These are phyloP conservation scores for Achatina immaculata DNA, from an alignment of 1,140 invertebrate species.

Conservation along the genomic window DNA sequence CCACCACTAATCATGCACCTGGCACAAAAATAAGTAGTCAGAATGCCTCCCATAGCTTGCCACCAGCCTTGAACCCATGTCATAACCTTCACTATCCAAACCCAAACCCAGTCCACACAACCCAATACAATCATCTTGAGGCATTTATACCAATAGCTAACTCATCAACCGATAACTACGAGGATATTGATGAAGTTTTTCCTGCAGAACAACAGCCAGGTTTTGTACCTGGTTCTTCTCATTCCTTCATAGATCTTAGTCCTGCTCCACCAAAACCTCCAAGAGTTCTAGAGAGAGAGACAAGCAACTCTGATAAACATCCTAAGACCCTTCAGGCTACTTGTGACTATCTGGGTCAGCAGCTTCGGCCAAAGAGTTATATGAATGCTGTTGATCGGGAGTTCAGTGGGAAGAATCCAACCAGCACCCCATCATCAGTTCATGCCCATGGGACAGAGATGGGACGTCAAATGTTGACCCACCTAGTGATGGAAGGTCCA, in stretches of 20 bases:
- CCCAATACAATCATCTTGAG: not conserved
- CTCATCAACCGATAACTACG: slow-evolving; percentile 16
- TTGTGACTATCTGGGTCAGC: not conserved
- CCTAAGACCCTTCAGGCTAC: not conserved
- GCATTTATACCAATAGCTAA: slow-evolving; percentile 21
- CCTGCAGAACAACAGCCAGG: not conserved
- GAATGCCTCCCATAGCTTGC: not conserved
- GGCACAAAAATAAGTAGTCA: not conserved
- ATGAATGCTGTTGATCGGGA: slow-evolving; percentile 22
- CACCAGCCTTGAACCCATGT: not conserved
- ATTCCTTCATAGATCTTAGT: not conserved
- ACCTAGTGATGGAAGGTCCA: slow-evolving; percentile 8
- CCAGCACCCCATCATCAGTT: too few species aligned
- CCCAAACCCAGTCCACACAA: slow-evolving; percentile 8
- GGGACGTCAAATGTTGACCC: not conserved
- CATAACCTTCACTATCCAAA: slow-evolving; percentile 1
- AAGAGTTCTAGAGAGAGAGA: not conserved
- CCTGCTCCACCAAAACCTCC: not conserved
- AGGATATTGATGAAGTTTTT: slow-evolving; percentile 7
- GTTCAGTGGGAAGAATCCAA: not conserved
- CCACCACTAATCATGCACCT: not conserved
- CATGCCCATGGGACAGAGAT: not conserved
- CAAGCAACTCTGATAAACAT: not conserved
- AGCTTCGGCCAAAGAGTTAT: slow-evolving; percentile 19
- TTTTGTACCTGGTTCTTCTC: not conserved